These are phyloP conservation scores for Odontophorus gujanensis DNA, from an alignment of 2,113 vertebrate genomes.

Conservation along the genomic window DNA sequence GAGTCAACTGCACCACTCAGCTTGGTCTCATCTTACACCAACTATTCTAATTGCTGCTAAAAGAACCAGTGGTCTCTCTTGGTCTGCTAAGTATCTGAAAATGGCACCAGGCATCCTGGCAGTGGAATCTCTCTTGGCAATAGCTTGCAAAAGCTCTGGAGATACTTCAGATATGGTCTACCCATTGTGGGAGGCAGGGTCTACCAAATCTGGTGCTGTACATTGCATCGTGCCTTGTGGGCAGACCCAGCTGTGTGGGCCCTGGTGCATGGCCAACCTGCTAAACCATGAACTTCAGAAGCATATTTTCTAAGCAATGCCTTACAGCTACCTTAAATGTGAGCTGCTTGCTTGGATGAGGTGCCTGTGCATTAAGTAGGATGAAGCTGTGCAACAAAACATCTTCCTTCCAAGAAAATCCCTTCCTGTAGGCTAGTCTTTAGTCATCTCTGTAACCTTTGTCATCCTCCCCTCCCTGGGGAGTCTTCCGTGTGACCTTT, in stretches of 20 bases:
- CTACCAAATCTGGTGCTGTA: background rate
- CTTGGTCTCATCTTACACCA: background rate
- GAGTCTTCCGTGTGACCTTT: constrained; percentile 46
- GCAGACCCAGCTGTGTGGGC: background rate
- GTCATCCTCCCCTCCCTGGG: constrained; percentile 25
- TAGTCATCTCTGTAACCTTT: constrained; percentile 58
- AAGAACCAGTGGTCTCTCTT: background rate
- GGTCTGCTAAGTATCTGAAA: background rate
- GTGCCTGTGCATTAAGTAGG: background rate
- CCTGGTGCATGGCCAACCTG: background rate
- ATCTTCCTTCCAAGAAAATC: constrained; percentile 18
- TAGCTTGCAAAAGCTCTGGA: background rate
- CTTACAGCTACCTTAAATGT: background rate
- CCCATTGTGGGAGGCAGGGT: background rate
- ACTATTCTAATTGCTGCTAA: background rate
- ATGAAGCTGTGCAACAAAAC: constrained; percentile 32
- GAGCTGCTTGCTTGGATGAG: background rate
- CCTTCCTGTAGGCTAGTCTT: constrained; percentile 23
- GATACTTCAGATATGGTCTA: background rate
- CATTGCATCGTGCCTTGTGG: background rate
- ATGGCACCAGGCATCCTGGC: background rate
- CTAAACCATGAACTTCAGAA: background rate
- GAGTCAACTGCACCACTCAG: too few relatives aligned
- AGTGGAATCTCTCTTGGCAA: background rate
- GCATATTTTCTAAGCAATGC: accelerated